phyloP scores from a whole-genome alignment of 2,113 vertebrate genomes.

The Alectura lathami region DNA sequence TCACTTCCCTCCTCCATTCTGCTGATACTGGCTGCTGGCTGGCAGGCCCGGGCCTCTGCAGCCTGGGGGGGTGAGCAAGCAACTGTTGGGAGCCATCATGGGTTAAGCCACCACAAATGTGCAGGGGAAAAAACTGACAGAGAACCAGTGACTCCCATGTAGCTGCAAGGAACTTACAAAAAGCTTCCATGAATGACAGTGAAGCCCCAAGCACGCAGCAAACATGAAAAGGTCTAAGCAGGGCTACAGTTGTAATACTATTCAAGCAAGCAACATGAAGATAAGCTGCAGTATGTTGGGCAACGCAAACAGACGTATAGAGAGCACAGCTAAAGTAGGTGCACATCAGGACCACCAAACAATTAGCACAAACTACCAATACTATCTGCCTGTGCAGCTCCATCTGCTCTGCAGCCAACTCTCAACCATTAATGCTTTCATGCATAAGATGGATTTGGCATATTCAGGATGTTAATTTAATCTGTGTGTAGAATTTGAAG shows the following conservation, averaged over 20 bases:
- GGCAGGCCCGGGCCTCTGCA: too few relatives aligned
- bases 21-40: too few relatives aligned
- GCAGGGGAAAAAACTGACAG: neutral
- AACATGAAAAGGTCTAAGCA: neutral
- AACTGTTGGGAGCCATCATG: too few relatives aligned
- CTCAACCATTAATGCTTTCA: neutral
- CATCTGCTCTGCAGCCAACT: neutral
- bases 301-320: neutral
- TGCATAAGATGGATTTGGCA: neutral
- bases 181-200: neutral
- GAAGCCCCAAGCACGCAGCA: neutral
- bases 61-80: too few relatives aligned
- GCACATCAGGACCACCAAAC: neutral
- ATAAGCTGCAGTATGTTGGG: neutral
- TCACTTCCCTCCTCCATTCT: too few relatives aligned
- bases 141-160: rapidly evolving
- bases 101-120: too few relatives aligned
- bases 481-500: neutral
- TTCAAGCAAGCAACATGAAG: too few relatives aligned
- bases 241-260: neutral
- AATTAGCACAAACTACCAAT: neutral
- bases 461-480: neutral
- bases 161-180: neutral
- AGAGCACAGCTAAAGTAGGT: neutral
- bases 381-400: too few relatives aligned